Evolutionary conservation across 2,888 invertebrate genomes (phyloP).

Genomic region (Diaprepes abbreviatus): DNA sequence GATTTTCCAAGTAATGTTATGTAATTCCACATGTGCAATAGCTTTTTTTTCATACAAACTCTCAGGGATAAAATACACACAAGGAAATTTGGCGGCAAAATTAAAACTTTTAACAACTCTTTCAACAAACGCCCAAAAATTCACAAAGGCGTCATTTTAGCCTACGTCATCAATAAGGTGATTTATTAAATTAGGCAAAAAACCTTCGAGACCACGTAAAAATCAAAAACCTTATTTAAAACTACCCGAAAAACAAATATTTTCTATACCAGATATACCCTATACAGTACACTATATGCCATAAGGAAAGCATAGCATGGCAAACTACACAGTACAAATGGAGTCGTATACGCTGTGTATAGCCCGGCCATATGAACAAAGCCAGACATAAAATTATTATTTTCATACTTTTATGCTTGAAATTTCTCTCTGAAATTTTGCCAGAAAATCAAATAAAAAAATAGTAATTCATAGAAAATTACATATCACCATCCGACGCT

Average conservation of each 20-base stretch:
- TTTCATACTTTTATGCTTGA: conserved; percentile 46
- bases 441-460: conserved; percentile 61
- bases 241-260: conserved; percentile 55
- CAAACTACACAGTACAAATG: conserved; percentile 67
- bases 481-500: conserved; percentile 38
- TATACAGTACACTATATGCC: conserved; percentile 58
- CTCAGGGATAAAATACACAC: conserved; percentile 30
- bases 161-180: conserved; percentile 68
- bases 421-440: conserved; percentile 53
- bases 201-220: conserved; percentile 25
- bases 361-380: conserved; percentile 68
- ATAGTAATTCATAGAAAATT: conserved; percentile 58
- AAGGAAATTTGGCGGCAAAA: conserved; percentile 63
- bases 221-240: conserved; percentile 50
- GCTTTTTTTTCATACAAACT: conserved; percentile 3
- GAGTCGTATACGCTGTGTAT: conserved; percentile 67
- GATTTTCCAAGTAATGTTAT: conserved; percentile 13
- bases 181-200: conserved; percentile 54
- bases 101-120: conserved; percentile 52
- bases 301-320: conserved; percentile 61
- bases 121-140: conserved; percentile 58
- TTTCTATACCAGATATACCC: conserved; percentile 53
- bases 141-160: conserved; percentile 62
- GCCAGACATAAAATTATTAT: conserved; percentile 57
- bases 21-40: conserved; percentile 13